Percentiles rank a stretch among this genome's conserved stretches.
Evolutionary conservation across 1,140 invertebrate species (phyloP).

Genomic region (Plutomurus gul): DNA sequence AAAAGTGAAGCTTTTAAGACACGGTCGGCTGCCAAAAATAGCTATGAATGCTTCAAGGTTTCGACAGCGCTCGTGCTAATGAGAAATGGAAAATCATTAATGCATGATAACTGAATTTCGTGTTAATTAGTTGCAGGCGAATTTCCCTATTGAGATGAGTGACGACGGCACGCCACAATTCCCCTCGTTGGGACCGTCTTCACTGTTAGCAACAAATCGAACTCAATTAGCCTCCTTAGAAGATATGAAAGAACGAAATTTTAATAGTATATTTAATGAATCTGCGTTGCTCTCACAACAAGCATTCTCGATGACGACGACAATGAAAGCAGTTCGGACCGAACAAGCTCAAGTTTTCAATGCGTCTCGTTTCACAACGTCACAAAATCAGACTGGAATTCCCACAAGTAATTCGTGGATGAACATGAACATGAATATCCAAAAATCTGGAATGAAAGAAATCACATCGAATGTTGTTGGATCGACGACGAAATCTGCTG

Average conservation of each 20-base stretch:
- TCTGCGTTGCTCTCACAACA: background rate
- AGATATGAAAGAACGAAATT: background rate
- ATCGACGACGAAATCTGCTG: background rate
- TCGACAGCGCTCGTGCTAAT: no score
- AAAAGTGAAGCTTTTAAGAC: no score
- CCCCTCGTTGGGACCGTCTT: background rate
- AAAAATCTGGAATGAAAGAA: background rate
- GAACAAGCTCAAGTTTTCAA: slow-evolving; percentile 20
- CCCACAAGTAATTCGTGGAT: slow-evolving; percentile 11
- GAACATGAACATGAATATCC: slow-evolving; percentile 6
- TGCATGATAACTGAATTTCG: background rate
- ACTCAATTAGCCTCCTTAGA: background rate
- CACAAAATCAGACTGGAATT: background rate
- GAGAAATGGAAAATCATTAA: background rate
- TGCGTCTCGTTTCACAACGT: background rate
- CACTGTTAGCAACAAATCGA: background rate
- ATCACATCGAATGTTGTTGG: background rate
- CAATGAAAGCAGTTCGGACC: background rate
- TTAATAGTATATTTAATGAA: slow-evolving; percentile 12
- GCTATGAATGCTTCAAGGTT: no score
- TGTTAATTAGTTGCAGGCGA: background rate
- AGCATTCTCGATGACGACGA: slow-evolving; percentile 4
- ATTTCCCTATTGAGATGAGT: background rate
- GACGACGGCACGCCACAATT: background rate
- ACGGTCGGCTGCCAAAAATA: no score